phyloP scores from a whole-genome alignment of 2,113 vertebrate genomes.

The Ptyas mucosa region DNA sequence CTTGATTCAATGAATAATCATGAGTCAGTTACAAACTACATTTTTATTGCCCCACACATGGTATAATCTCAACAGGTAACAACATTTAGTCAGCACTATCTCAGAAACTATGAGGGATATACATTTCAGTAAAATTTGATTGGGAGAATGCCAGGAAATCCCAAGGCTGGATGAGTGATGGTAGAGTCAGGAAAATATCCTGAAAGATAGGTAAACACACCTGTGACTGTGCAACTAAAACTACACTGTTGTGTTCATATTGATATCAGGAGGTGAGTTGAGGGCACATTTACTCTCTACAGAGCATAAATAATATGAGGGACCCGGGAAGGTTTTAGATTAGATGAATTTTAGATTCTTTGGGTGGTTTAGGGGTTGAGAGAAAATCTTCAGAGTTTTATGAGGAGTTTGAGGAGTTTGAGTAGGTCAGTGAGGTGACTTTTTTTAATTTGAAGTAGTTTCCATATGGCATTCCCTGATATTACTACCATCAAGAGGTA shows the following conservation, averaged over 20 bases:
- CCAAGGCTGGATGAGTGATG: neutral
- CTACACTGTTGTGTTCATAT: neutral
- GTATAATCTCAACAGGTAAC: neutral
- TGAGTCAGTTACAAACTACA: neutral
- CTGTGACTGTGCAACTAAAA: neutral
- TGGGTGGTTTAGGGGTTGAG: neutral
- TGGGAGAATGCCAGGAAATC: neutral
- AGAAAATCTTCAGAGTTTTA: neutral
- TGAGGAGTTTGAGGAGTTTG: neutral
- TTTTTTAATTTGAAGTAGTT: neutral
- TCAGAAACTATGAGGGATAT: neutral
- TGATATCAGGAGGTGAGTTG: neutral
- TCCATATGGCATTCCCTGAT: neutral
- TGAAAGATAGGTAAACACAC: neutral
- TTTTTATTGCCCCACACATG: neutral
- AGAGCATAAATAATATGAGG: neutral
- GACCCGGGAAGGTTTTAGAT: neutral
- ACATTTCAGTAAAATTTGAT: neutral
- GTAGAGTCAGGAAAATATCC: neutral
- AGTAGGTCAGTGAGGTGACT: neutral
- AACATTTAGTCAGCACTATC: neutral
- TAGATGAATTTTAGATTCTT: neutral
- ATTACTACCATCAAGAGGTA: neutral
- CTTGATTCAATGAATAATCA: neutral
- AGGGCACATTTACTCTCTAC: neutral